Evolutionary conservation across 1,140 invertebrate genomes (phyloP).

Genomic region (Eupeodes corollae): DNA sequence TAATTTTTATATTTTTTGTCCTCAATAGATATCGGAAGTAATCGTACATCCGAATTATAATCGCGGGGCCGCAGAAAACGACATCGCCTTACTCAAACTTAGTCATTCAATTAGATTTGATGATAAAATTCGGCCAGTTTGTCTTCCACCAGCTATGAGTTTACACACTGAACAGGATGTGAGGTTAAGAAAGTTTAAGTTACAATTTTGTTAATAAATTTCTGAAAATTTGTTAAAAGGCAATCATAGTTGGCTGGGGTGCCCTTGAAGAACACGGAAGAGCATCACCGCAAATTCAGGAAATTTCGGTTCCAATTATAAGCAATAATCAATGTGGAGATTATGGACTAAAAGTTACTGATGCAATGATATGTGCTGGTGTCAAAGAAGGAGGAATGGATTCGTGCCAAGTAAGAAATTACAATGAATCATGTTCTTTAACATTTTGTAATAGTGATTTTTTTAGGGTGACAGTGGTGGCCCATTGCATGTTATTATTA

Average conservation of each 20-base stretch:
- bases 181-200: slow-evolving; percentile 39
- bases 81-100: slow-evolving; percentile 66
- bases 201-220: background rate
- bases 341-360: slow-evolving; percentile 21
- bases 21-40: slow-evolving; percentile 39
- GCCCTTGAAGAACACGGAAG: slow-evolving; percentile 45
- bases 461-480: slow-evolving; percentile 53
- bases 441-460: slow-evolving; percentile 3
- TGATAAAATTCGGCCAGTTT: slow-evolving; percentile 52
- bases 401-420: slow-evolving; percentile 37
- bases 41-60: slow-evolving; percentile 57
- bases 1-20: slow-evolving; percentile 11
- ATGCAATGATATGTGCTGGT: slow-evolving; percentile 43
- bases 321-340: slow-evolving; percentile 20
- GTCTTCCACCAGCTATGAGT: slow-evolving; percentile 53
- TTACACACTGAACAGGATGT: slow-evolving; percentile 52
- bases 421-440: background rate
- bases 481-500: slow-evolving; percentile 45
- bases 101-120: slow-evolving; percentile 47
- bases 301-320: slow-evolving; percentile 42
- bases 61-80: slow-evolving; percentile 59
- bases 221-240: slow-evolving; percentile 7
- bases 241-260: slow-evolving; percentile 60
- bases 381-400: slow-evolving; percentile 39
- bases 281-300: slow-evolving; percentile 41